Evolutionary conservation across 92 coral and sea anemone genomes (phyloP), one percentile per base, ranked within the genome.

Genomic region (Palythoa heliodiscus): DNA sequence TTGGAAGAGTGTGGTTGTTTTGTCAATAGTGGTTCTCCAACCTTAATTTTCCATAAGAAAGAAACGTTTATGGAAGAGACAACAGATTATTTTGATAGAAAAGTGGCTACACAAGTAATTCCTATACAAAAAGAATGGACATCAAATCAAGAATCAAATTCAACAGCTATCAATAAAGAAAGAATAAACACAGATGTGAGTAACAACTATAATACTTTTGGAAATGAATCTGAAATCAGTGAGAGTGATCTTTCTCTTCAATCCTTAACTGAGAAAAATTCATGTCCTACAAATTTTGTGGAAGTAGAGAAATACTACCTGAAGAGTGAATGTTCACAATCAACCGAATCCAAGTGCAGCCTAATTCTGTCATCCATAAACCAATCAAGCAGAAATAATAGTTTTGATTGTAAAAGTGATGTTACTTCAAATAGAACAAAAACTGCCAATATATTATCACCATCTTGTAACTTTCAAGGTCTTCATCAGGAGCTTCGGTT

Each of bases 351-450:
- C 48, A 54, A 55, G 15, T 23, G 24, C 69, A 55, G 82, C 69
- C 53, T 63, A 29, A 57, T n/a, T 2, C 64, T 37, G 57, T 54
- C 57, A 40, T 76, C 82, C 10, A 38, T 24, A n/a, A 57, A 53
- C 64, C 23, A n/a, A 14, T 25, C 80, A 53, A 53, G 40, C 79
- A 75, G 39, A 25, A 63, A 76, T 55, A 17, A 66, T 54, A 66
- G 68, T 54, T 60, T 76, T 17, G 82, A 76, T 22, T 14, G 50
- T 76, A 76, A 35, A 61, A 76, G 29, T 20, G 25, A n/a, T 39
- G 22, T 24, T 2, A 4, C 19, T 7, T 61, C 52, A 15, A 22
- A 70, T 22, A 60, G 60, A 14, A 40, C 84, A 66, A 70, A 64
- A 15, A 23, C 5, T 22, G 29, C 7, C 3, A n/a, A 11, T 47